Evolutionary conservation across 2,888 invertebrate species (phyloP), one percentile per base, ranked within the genome.

Genomic region (Meiosimyza platycephala): DNA sequence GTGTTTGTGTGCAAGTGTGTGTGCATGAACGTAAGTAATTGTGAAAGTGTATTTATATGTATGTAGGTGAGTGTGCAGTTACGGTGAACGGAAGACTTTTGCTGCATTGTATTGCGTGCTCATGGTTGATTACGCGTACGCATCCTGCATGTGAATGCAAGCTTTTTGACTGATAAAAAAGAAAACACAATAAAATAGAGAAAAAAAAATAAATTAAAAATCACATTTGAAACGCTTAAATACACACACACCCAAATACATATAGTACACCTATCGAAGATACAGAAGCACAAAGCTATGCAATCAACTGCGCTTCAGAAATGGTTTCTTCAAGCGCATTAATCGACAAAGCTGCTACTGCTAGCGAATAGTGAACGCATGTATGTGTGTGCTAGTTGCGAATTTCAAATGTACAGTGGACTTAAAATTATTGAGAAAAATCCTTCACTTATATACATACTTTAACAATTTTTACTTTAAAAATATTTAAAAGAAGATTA

Each of bases 111-210:
- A 22, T 48, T 50, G 68, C 68, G 50, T 68, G 57, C 59, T 59
- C 50, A 57, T 50, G 68, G n/a, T 48, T 68, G 57, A 59, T 68
- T 68, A 68, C 68, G 68, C 57, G 48, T 59, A 68, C 68, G 59
- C 68, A 68, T 50, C 16, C 68, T 68, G 68, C 68, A 59, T 68
- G 22, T 48, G 57, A 59, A 48, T 55, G 16, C 40, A 40, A 40
- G 40, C 40, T 51, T 64, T 64, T 64, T 51, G n/a, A n/a, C 13
- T 63, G 16, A n/a, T 13, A 55, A n/a, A 28, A 13, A 22, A 16
- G 54, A 55, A 66, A 52, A 15, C 33, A 16, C 15, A 65, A 65
- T 28, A 11, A 16, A 47, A 47, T 15, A 9, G 11, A 18, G 9
- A 16, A 67, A 68, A 50, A 9, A 40, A 40, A 40, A 40, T 6